Conservation (phyloP, 2,113 vertebrate genomes). For the Collichthys lucidus region DNA sequence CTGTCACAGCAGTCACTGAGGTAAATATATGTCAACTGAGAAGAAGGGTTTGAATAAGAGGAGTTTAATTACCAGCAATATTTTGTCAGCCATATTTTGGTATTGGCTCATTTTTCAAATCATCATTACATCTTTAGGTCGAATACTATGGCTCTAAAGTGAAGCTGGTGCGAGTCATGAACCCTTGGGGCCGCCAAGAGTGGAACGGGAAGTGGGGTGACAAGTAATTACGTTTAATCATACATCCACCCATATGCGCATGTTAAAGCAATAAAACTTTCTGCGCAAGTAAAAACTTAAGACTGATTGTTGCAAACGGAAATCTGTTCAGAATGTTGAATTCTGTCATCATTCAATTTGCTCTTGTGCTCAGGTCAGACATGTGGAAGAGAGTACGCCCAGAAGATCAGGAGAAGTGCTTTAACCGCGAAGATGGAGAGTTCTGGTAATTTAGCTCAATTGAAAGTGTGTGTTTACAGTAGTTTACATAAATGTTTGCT, state of each 20-base stretch:
- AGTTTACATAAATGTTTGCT: neutral
- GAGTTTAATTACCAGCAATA: neutral
- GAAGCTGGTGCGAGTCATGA: conserved; percentile 61
- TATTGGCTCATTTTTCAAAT: neutral
- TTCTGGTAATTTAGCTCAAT: conserved; percentile 56
- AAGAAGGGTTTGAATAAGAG: neutral
- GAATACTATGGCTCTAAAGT: neutral
- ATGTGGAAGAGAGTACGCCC: conserved; percentile 36
- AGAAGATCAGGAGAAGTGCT: conserved; percentile 43
- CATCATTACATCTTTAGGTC: conserved; percentile 28
- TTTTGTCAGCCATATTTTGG: neutral
- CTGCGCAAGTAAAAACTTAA: neutral
- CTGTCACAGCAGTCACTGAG: conserved; percentile 61
- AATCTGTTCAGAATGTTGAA: neutral
- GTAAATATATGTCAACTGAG: conserved; percentile 31
- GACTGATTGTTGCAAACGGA: neutral
- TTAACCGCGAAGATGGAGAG: conserved; percentile 51
- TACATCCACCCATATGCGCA: neutral
- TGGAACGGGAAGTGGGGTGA: conserved; percentile 70
- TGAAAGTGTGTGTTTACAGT: neutral
- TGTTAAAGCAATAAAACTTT: neutral
- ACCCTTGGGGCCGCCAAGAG: conserved; percentile 54
- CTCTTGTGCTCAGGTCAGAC: conserved; percentile 45
- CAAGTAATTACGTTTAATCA: conserved; percentile 6
- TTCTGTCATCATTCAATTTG: neutral